Percentiles rank a stretch among this genome's conserved stretches.
Evolutionary conservation across 2,888 invertebrate genomes (phyloP).

Genomic region (Tachina fera): DNA sequence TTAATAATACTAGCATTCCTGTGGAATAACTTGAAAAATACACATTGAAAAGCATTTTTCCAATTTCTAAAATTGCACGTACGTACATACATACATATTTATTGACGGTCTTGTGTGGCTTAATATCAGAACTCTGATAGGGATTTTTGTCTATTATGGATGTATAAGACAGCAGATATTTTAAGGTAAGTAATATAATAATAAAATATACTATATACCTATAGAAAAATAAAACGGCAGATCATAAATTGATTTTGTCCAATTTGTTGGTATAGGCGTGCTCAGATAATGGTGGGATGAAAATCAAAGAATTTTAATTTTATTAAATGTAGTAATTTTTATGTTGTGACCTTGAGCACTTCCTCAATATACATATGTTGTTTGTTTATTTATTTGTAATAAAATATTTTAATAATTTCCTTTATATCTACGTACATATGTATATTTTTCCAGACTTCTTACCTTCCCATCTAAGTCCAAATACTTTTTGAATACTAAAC

Average conservation of each 20-base stretch:
- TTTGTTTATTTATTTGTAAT: too few relatives aligned
- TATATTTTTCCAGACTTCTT: background rate
- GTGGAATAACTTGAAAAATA: background rate
- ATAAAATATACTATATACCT: too few relatives aligned
- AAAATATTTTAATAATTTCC: too few relatives aligned
- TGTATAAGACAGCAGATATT: background rate
- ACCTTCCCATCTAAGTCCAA: background rate
- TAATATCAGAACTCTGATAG: background rate
- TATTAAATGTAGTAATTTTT: too few relatives aligned
- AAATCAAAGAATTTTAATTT: too few relatives aligned
- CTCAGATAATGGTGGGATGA: too few relatives aligned
- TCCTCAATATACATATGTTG: too few relatives aligned
- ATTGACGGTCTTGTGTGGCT: background rate
- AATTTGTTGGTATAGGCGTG: too few relatives aligned
- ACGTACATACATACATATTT: background rate
- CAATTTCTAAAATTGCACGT: background rate
- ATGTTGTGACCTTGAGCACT: too few relatives aligned
- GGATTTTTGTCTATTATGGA: slow-evolving; percentile 1
- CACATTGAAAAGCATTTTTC: background rate
- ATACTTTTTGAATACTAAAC: background rate
- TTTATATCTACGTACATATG: background rate
- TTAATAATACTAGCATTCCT: background rate
- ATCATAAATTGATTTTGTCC: too few relatives aligned
- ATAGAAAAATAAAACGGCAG: background rate
- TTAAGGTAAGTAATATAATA: slow-evolving; percentile 39